Base-by-base conservation (phyloP, 2,113 vertebrate genomes). In the Pedionomus torquatus region DNA sequence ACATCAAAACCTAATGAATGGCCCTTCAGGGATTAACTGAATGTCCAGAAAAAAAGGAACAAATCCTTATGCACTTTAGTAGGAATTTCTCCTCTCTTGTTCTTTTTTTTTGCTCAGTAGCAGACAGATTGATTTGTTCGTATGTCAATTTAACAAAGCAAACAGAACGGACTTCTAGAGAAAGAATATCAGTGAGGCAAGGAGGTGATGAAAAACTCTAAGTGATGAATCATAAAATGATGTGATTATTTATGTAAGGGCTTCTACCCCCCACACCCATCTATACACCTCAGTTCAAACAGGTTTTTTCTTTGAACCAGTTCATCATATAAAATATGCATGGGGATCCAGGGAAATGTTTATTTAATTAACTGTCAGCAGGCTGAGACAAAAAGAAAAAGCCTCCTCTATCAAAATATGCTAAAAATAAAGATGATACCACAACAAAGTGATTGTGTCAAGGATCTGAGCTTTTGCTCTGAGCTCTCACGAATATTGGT, bases 311-410 rank as follows among this genome's bases (percentile, higher is more conserved):
- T 97, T 97, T 97, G 95, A 95, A 96, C 77, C 37, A 21, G n/a
- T 78, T 95, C 82, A 43, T 92, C 78, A 30, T 37, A 88, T 95
- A 95, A 94, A 97, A 97, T 95, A 97, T 91, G 58, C 70, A 95
- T 77, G 14, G 3, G 43, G 51, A 96, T 65, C 80, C n/a, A 85
- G 77, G 1, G 6, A 87, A 94, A 88, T 2, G 0, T 89, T 96
- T 89, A 68, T 91, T 97, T 96, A 93, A 94, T 97, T 94, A 96
- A 93, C 88, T 94, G 84, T 66, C 90, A 72, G 75, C 74, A 65
- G 71, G 54, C 58, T 87, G 87, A 90, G 64, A 90, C 68, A 92
- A 92, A 90, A 95, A 72, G 48, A 33, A 91, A 80, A 83, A 83
- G 6, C 17, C 37, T 90, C 17, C 63, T 77, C 60, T 52, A 90